These are phyloP conservation scores for Azemiops feae DNA, from an alignment of 2,113 vertebrate species.

Conservation along the genomic window DNA sequence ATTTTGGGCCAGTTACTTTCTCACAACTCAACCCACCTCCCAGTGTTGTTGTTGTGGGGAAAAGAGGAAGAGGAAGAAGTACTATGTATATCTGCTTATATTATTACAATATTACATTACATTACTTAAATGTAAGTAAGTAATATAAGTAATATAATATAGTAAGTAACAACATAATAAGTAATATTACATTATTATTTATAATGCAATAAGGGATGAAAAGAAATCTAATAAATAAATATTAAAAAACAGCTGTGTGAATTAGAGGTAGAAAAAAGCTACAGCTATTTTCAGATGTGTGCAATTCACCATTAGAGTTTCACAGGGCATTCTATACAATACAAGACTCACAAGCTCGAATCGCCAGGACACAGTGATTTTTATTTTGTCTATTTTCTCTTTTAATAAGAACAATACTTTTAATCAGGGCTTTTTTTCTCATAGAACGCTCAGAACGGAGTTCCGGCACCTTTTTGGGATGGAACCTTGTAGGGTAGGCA, in stretches of 20 bases:
- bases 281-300: not conserved
- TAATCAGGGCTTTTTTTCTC: no score
- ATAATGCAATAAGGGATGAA: not conserved
- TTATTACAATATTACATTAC: no score
- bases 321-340: not conserved
- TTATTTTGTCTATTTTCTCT: not conserved
- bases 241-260: not conserved
- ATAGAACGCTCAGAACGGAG: no score
- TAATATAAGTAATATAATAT: no score
- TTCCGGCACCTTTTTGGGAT: no score
- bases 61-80: not conserved
- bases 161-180: no score
- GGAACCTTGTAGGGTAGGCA: no score
- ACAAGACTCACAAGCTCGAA: not conserved
- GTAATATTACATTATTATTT: not conserved
- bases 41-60: not conserved
- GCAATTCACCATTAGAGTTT: not conserved
- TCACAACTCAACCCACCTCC: not conserved
- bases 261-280: not conserved
- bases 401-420: not conserved
- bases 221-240: not conserved
- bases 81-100: not conserved
- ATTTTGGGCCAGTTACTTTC: not conserved
- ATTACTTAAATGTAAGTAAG: no score
- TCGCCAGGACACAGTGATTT: not conserved